These are phyloP conservation scores for Lepus townsendii DNA, from an alignment of 2,797 vertebrate species.

Conservation along the genomic window DNA sequence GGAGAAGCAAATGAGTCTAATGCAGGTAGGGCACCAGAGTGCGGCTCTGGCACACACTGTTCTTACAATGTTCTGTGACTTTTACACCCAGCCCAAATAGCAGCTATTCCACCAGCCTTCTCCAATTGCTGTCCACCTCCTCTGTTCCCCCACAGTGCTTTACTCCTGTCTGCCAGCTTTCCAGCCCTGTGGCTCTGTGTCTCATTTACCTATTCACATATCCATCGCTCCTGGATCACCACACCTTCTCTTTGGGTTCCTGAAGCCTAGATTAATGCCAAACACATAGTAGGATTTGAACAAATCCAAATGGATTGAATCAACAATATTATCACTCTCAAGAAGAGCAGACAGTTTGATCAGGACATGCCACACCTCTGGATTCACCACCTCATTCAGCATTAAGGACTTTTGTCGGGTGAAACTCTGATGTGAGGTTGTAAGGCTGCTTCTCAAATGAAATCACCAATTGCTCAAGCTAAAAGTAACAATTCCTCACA, in stretches of 20 bases:
- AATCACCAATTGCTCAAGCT: conserved; percentile 84
- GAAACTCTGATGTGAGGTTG: conserved; percentile 76
- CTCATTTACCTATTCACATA: not conserved
- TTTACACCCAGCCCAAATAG: conserved; percentile 45
- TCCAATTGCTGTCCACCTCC: not conserved
- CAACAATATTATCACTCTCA: conserved; percentile 28
- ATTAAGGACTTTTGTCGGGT: conserved; percentile 54
- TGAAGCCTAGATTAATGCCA: not conserved
- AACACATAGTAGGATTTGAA: conserved; percentile 22
- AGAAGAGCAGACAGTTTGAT: not conserved
- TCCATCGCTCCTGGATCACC: not conserved
- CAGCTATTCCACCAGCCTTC: not conserved
- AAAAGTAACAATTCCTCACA: conserved; percentile 76
- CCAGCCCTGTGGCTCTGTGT: not conserved
- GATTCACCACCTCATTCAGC: conserved; percentile 40
- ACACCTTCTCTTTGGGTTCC: conserved; percentile 2
- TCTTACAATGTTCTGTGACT: conserved; percentile 11
- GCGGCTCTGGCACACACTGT: not conserved
- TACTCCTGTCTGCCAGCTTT: not conserved
- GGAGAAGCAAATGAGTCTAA: not conserved
- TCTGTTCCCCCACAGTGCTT: not conserved
- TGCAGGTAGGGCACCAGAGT: not conserved
- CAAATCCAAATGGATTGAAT: not conserved
- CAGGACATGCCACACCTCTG: not conserved
- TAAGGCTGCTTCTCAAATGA: conserved; percentile 72